Base-by-base conservation (phyloP, 2,797 vertebrate species). In the Tiaroga cobitis region DNA sequence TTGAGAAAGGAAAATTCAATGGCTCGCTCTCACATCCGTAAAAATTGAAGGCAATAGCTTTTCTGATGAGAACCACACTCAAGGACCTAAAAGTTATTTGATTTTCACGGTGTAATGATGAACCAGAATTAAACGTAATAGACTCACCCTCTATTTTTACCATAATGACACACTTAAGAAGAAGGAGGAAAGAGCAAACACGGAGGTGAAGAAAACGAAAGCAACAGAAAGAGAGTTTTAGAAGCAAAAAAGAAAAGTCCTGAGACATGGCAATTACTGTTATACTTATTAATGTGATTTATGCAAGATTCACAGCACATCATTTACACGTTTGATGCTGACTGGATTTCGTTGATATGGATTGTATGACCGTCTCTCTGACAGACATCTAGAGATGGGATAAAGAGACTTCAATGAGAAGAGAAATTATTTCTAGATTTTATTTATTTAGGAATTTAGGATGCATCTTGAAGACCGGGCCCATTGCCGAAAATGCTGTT, bases 51-150 rank as follows among this genome's bases (percentile, higher is more conserved):
- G 73, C 56, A 86, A 83, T 84, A 59, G 73, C 81, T 78, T 59
- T 59, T 68, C 65, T 86, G 78, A 82, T 84, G 84, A 86, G 82
- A 63, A 49, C 15, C 72, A 54, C 49, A 84, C 84, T 83, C 84
- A 83, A 88, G 70, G 83, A 84, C 75, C 74, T 85, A 61, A 21
- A 86, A 77, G 83, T 87, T 69, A 85, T 86, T 85, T 81, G 61
- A 89, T 87, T 87, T 76, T 72, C 87, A 86, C 61, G 75, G 73
- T 41, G 82, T 63, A 41, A 86, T 76, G 65, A 89, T 69, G 43
- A 59, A 59, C 79, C 39, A 80, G 81, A 88, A 87, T 86, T 84
- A 85, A 86, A 86, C 76, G 78, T 54, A 77, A 87, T 79, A 41
- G 15, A 32, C 56, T 72, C 24, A 26, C 29, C 73, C 29, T 37